Percentiles rank a stretch among this genome's conserved stretches.
Evolutionary conservation across 1,140 invertebrate species (phyloP).

Genomic region (Diprion similis): DNA sequence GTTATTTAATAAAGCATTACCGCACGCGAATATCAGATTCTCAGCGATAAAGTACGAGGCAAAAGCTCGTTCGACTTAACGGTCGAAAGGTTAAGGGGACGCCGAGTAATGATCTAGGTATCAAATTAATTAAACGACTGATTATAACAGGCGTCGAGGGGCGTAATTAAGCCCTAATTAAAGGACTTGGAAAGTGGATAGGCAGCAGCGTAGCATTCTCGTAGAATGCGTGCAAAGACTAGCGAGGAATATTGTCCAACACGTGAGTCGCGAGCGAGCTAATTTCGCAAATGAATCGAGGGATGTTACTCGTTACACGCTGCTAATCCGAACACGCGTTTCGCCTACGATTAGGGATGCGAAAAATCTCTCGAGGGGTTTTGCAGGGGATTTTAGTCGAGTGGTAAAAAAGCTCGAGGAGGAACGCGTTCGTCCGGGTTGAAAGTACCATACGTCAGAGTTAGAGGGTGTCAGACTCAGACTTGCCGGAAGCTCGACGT

Average conservation of each 20-base stretch:
- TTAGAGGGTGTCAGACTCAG: background rate
- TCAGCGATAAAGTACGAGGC: too few relatives aligned
- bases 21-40: too few relatives aligned
- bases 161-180: background rate
- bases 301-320: too few relatives aligned
- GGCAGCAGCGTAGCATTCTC: too few relatives aligned
- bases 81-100: too few relatives aligned
- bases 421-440: background rate
- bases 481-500: background rate
- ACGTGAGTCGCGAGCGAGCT: too few relatives aligned
- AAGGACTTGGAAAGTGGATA: background rate
- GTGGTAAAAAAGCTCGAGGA: background rate
- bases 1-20: too few relatives aligned
- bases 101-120: background rate
- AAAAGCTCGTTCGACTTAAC: too few relatives aligned
- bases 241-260: too few relatives aligned
- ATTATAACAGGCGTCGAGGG: background rate
- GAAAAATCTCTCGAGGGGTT: background rate
- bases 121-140: background rate
- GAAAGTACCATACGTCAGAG: conserved; percentile 1
- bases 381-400: background rate
- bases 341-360: background rate
- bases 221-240: background rate
- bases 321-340: background rate
- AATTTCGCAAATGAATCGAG: background rate